A percentile compares a stretch with the other conserved stretches of the same genome.
phyloP scores from a whole-genome alignment of 1,140 invertebrate species.

The Latrodectus geometricus region DNA sequence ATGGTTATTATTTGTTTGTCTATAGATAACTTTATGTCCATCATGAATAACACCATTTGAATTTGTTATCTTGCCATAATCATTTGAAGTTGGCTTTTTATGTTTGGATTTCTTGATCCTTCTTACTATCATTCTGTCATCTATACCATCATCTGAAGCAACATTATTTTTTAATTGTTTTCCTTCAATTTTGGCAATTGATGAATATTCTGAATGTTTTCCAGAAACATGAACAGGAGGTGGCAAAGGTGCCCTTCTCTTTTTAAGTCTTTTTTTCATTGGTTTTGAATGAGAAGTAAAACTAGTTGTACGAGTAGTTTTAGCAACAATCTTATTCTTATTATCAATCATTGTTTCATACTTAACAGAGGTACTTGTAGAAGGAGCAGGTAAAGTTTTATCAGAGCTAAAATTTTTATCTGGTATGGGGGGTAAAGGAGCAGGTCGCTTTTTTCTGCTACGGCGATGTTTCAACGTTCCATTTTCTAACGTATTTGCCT shows the following conservation, averaged over 20 bases:
- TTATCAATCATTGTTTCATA: background rate
- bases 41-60: too few species aligned
- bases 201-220: too few species aligned
- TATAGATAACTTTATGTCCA: too few species aligned
- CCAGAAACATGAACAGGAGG: background rate
- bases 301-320: constrained; percentile 12
- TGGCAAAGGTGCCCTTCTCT: constrained; percentile 31
- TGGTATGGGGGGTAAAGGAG: constrained; percentile 34
- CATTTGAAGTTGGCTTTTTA: too few species aligned
- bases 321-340: background rate
- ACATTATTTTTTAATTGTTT: too few species aligned
- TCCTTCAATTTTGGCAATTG: too few species aligned
- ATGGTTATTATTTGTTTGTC: background rate
- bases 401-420: background rate
- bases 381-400: background rate
- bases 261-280: constrained; percentile 16
- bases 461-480: background rate
- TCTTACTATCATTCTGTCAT: too few species aligned
- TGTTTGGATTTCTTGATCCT: too few species aligned
- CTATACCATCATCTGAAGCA: too few species aligned
- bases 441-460: constrained; percentile 51
- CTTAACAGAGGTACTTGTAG: background rate
- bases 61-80: too few species aligned
- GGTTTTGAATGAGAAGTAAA: background rate
- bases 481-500: background rate